phyloP scores from a whole-genome alignment of 1,140 invertebrate species.

The Trachelipus rathkii region DNA sequence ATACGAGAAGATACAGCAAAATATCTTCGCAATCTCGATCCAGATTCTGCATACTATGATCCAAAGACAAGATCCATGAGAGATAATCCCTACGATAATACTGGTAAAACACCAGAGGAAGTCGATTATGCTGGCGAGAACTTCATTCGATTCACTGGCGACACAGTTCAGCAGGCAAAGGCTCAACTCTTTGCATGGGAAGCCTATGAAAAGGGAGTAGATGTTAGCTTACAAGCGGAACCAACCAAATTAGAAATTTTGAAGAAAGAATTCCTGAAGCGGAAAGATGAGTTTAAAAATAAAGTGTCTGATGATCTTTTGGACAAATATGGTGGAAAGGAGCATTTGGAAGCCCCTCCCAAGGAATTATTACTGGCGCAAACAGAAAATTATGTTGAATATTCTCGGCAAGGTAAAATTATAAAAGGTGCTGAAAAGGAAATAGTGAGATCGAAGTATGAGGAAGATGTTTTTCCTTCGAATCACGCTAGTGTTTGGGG shows the following conservation, averaged over 20 bases:
- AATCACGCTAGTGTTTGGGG: constrained; percentile 95
- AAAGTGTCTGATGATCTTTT: constrained; percentile 70
- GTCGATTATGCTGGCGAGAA: constrained; percentile 93
- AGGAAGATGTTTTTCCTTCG: constrained; percentile 88
- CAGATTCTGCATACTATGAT: constrained; percentile 97
- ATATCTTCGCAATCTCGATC: constrained; percentile 94
- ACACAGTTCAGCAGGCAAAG: constrained; percentile 81
- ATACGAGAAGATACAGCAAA: constrained; percentile 99
- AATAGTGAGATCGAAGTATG: constrained; percentile 80
- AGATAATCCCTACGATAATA: constrained; percentile 83
- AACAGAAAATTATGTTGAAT: constrained; percentile 93
- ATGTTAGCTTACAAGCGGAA: constrained; percentile 93
- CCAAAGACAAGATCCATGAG: constrained; percentile 98
- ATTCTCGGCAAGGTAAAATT: constrained; percentile 85
- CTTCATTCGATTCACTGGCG: constrained; percentile 87
- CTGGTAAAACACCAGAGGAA: constrained; percentile 61
- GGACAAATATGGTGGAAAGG: constrained; percentile 83
- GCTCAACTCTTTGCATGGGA: constrained; percentile 98
- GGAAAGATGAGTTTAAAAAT: constrained; percentile 80
- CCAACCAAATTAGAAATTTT: constrained; percentile 94
- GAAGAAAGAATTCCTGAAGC: constrained; percentile 82
- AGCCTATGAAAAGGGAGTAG: constrained; percentile 85
- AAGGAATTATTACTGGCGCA: constrained; percentile 84
- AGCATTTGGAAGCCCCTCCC: constrained; percentile 82
- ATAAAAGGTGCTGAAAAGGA: constrained; percentile 81